Evolutionary conservation across 2,888 invertebrate species (phyloP).

Genomic region (Caenorhabditis macrosperma): DNA sequence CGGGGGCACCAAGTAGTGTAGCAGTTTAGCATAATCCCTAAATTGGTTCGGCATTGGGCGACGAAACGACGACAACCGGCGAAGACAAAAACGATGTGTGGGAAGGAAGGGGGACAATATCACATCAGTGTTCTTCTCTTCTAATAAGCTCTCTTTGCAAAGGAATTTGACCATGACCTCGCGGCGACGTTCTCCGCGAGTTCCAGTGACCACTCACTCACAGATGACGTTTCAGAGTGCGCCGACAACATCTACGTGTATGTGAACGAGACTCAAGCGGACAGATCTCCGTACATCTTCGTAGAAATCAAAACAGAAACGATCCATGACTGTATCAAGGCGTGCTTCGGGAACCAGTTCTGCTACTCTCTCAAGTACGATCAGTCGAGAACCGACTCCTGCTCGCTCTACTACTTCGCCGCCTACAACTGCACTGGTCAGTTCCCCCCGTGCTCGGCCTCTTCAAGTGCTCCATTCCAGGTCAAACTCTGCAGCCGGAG

Average conservation of each 20-base stretch:
- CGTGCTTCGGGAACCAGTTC: constrained; percentile 77
- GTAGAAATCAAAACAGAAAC: constrained; percentile 57
- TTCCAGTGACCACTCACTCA: too few species aligned
- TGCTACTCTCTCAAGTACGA: constrained; percentile 75
- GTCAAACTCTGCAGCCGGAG: constrained; percentile 60
- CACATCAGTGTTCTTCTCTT: constrained; percentile 2
- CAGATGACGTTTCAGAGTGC: constrained; percentile 65
- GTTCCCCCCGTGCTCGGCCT: background rate
- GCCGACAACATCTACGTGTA: constrained; percentile 68
- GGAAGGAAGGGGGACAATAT: constrained; percentile 27
- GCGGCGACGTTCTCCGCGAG: too few species aligned
- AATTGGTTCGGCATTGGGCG: constrained; percentile 59
- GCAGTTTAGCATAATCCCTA: constrained; percentile 58
- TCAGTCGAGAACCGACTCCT: constrained; percentile 59
- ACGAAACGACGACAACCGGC: background rate
- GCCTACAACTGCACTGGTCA: constrained; percentile 67
- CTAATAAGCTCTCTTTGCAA: constrained; percentile 41
- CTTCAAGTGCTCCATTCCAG: constrained; percentile 4
- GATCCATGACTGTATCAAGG: constrained; percentile 72
- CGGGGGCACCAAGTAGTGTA: constrained; percentile 19
- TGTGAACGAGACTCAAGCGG: constrained; percentile 63
- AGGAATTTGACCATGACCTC: constrained; percentile 50
- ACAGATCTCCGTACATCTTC: constrained; percentile 68
- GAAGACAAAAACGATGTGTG: constrained; percentile 34
- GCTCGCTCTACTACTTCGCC: constrained; percentile 70